These are phyloP conservation scores for Gasteruption jaculator DNA, from an alignment of 2,888 invertebrate species.

Conservation along the genomic window DNA sequence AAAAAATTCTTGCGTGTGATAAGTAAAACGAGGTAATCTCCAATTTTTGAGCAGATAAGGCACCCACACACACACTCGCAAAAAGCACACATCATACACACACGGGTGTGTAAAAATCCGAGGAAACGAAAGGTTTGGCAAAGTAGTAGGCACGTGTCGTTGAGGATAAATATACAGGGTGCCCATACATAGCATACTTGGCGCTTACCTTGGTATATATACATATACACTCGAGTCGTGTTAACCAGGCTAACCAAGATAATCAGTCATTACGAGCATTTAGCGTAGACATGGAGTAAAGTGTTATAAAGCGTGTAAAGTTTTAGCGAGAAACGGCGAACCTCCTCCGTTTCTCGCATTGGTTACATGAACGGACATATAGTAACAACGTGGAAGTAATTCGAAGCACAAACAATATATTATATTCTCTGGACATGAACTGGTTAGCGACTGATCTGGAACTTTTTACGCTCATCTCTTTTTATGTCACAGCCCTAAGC, in stretches of 20 bases:
- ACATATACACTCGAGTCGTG: no score
- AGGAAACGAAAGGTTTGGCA: slow-evolving; percentile 4
- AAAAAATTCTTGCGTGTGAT: no score
- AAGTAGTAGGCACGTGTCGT: slow-evolving; percentile 35
- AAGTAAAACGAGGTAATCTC: no score
- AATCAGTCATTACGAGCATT: slow-evolving; percentile 49
- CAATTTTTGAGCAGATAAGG: no score
- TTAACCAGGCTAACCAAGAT: slow-evolving; percentile 50
- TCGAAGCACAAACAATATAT: slow-evolving; percentile 33
- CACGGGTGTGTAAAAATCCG: slow-evolving; percentile 6
- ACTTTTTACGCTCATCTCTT: slow-evolving; percentile 24
- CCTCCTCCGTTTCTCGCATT: slow-evolving; percentile 24
- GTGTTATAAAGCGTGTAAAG: no score
- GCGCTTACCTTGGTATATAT: slow-evolving; percentile 35
- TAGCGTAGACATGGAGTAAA: slow-evolving; percentile 43
- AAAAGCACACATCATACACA: slow-evolving; percentile 7
- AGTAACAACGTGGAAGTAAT: slow-evolving; percentile 31
- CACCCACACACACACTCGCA: no score
- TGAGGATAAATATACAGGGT: slow-evolving; percentile 27
- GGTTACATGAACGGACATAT: no score
- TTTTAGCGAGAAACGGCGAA: no score
- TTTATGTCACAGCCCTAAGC: no score
- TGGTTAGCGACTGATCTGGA: slow-evolving; percentile 34
- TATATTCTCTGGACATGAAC: slow-evolving; percentile 23
- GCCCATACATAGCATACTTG: slow-evolving; percentile 21